phyloP scores from a whole-genome alignment of 2,113 vertebrate genomes.

The Serilophus lunatus region DNA sequence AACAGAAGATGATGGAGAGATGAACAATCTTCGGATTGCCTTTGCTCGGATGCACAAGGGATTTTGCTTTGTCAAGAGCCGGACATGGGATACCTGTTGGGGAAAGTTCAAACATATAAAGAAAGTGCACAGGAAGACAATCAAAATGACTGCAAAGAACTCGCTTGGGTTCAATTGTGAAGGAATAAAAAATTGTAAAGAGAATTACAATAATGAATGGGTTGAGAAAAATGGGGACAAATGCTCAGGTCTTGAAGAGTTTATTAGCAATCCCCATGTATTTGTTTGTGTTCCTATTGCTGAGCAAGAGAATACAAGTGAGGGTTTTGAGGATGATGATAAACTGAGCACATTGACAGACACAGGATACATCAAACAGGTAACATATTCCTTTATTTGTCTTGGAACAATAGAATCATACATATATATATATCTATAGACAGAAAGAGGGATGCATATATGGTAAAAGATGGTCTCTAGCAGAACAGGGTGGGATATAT shows the following conservation, averaged over 20 bases:
- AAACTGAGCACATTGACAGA: constrained; percentile 49
- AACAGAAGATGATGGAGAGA: constrained; percentile 89
- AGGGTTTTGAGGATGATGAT: constrained; percentile 76
- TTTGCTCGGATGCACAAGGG: constrained; percentile 79
- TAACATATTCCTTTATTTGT: background rate
- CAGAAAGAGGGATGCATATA: background rate
- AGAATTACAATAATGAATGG: constrained; percentile 67
- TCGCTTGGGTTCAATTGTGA: background rate
- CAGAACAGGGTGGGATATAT: background rate
- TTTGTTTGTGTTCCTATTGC: constrained; percentile 92
- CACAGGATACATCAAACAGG: constrained; percentile 53
- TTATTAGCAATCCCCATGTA: constrained; percentile 79
- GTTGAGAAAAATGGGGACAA: constrained; percentile 62
- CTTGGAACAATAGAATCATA: background rate
- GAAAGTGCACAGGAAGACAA: constrained; percentile 23
- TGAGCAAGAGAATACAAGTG: constrained; percentile 86
- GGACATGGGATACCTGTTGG: constrained; percentile 39
- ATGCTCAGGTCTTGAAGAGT: constrained; percentile 70
- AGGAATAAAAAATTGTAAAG: background rate
- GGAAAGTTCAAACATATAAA: constrained; percentile 34
- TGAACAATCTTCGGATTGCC: constrained; percentile 92
- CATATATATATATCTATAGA: too few relatives aligned
- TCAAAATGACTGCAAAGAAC: background rate
- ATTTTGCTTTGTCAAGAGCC: constrained; percentile 8
- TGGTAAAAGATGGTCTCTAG: background rate